Evolutionary conservation across 2,113 vertebrate genomes (phyloP).

Genomic region (Tenrec ecaudatus): DNA sequence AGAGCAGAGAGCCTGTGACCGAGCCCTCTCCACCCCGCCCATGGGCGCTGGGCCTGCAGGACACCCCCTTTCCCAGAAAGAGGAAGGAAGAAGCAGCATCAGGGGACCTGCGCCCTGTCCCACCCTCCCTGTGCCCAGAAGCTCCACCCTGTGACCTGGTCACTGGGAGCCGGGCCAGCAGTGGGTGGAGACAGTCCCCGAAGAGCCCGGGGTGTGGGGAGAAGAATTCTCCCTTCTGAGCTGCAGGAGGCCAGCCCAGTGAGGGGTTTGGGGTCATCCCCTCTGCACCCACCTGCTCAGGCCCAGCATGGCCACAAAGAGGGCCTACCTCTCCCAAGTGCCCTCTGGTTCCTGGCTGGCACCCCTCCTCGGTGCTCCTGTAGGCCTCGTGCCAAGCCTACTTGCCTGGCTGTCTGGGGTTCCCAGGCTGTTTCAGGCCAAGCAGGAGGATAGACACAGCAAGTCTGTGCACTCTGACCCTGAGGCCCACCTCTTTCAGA

Average conservation of each 20-base stretch:
- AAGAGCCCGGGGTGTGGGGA: neutral
- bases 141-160: neutral
- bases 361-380: neutral
- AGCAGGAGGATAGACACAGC: neutral
- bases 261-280: neutral
- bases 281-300: neutral
- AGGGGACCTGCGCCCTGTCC: neutral
- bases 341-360: neutral
- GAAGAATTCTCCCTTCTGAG: neutral
- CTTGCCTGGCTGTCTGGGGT: neutral
- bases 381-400: neutral
- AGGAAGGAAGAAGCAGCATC: neutral
- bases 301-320: rapidly evolving
- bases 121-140: neutral
- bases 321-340: neutral
- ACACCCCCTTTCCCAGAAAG: neutral
- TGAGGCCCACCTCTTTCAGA: no score
- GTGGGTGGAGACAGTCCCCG: neutral
- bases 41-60: neutral
- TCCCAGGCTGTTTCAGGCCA: no score
- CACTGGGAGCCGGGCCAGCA: neutral
- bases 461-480: no score
- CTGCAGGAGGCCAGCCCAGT: neutral
- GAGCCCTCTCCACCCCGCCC: neutral
- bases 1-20: rapidly evolving